phyloP scores from a whole-genome alignment of 2,888 invertebrate genomes.

The Zeuzera pyrina region DNA sequence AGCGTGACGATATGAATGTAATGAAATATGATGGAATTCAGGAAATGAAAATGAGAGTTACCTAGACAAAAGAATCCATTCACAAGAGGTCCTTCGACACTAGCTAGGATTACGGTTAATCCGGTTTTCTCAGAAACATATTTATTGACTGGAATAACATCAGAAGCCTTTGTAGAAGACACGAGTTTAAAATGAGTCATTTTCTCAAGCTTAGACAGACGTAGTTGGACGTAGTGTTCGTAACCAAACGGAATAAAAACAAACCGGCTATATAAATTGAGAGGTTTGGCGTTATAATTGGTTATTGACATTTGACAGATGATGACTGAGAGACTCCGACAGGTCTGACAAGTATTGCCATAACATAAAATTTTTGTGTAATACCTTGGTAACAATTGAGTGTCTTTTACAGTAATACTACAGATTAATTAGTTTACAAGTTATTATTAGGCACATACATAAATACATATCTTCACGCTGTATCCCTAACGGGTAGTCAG shows the following conservation, averaged over 20 bases:
- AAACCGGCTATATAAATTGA: neutral
- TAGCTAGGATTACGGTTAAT: constrained; percentile 85
- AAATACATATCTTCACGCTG: no score
- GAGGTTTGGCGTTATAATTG: neutral
- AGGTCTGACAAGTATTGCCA: neutral
- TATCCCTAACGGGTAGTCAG: no score
- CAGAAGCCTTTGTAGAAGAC: constrained; percentile 78
- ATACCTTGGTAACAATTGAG: no score
- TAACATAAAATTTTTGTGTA: no score
- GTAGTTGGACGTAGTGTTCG: neutral
- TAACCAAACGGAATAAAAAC: neutral
- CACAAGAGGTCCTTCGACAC: constrained; percentile 92
- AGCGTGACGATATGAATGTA: no score
- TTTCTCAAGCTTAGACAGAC: constrained; percentile 1
- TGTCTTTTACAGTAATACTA: no score
- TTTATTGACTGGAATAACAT: constrained; percentile 83
- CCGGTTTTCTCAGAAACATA: constrained; percentile 86
- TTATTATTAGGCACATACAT: no score
- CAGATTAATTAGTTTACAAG: no score
- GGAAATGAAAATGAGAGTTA: constrained; percentile 37
- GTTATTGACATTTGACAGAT: neutral
- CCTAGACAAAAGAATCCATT: constrained; percentile 91
- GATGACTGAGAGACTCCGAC: neutral
- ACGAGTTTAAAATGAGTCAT: constrained; percentile 66
- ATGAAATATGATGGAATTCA: constrained; percentile 2